Base-by-base conservation (phyloP, 2,113 vertebrate genomes). In the Columbina picui region DNA sequence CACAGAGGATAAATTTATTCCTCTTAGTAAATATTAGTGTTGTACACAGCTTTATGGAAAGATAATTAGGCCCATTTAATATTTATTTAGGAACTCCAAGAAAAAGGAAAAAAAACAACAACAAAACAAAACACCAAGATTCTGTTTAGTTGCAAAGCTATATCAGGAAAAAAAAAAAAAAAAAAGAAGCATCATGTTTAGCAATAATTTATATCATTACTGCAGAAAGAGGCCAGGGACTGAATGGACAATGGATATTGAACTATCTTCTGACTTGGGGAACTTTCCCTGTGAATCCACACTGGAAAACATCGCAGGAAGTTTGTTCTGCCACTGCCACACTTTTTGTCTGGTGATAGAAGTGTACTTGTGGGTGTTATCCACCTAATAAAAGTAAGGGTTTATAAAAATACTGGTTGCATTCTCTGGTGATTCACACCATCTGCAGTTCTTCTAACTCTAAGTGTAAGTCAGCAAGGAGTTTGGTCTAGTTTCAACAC, bases 351-450 rank as follows among this genome's bases (percentile, higher is more conserved):
- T 90, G 32, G 57, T 41, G 32, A 93, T 5, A 80, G 18, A 70
- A 67, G 25, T 14, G 26, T 59, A 41, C 14, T 85, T 74, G 64
- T 67, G 63, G 74, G 32, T 86, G 71, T 82, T 88, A 90, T 13
- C 55, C 63, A 83, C 60, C 59, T 88, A 83, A 92, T 80, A 74
- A 63, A 90, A 77, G 21, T 18, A 21, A 65, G 94, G 47, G 36
- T 83, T 88, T 91, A 87, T 69, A 82, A 93, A 95, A 94, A 81
- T 38, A 68, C 34, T 39, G 34, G 20, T 69, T 50, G 25, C 22
- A 49, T 73, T 87, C 74, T 75, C 67, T 79, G 27, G 45, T 85
- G 78, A 91, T 76, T 91, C 87, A 92, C n/a, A 79, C 71, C 65
- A 92, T 71, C 78, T 87, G 63, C 47, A 94, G 87, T 61, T 36